A percentile compares a stretch with the other conserved stretches of the same genome.
Conservation (phyloP, 1,140 invertebrate genomes). For the Chionoecetes opilio region DNA sequence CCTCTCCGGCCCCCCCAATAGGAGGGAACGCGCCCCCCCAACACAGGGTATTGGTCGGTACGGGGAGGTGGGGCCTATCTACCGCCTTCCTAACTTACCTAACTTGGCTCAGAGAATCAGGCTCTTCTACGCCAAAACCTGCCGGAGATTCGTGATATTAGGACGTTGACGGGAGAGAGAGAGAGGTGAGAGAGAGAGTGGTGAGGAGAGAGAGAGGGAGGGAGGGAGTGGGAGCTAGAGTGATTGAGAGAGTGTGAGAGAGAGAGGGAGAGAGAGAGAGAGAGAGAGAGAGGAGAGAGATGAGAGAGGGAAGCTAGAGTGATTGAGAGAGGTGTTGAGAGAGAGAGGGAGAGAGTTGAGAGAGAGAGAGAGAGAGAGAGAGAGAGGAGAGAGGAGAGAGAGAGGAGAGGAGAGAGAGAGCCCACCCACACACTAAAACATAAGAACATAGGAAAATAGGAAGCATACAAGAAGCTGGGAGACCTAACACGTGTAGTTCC, state of each 20-base stretch:
- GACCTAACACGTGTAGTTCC: too few species aligned
- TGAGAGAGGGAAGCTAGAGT: not conserved
- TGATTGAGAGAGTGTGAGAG: too few species aligned
- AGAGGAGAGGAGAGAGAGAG: not conserved
- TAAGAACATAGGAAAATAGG: too few species aligned
- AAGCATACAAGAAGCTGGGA: too few species aligned
- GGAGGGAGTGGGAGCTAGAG: not conserved
- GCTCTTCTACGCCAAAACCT: slow-evolving; percentile 61
- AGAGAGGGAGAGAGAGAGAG: not conserved
- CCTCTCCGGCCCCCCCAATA: not conserved
- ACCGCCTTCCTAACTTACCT: not conserved
- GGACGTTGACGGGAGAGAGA: slow-evolving; percentile 62
- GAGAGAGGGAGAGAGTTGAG: not conserved
- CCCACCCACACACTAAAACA: too few species aligned
- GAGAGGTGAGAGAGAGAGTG: not conserved
- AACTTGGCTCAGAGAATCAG: slow-evolving; percentile 61
- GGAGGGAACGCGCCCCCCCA: not conserved
- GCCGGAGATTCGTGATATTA: slow-evolving; percentile 62
- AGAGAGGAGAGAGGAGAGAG: not conserved
- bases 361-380: slow-evolving; percentile 12
- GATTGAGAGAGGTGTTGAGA: not conserved
- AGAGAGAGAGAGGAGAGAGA: not conserved
- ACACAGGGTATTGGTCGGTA: not conserved
- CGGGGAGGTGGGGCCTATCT: not conserved
- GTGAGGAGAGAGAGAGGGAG: not conserved